These are phyloP conservation scores for Lasioglossum marginatum DNA, from an alignment of 2,888 invertebrate species.

Conservation along the genomic window DNA sequence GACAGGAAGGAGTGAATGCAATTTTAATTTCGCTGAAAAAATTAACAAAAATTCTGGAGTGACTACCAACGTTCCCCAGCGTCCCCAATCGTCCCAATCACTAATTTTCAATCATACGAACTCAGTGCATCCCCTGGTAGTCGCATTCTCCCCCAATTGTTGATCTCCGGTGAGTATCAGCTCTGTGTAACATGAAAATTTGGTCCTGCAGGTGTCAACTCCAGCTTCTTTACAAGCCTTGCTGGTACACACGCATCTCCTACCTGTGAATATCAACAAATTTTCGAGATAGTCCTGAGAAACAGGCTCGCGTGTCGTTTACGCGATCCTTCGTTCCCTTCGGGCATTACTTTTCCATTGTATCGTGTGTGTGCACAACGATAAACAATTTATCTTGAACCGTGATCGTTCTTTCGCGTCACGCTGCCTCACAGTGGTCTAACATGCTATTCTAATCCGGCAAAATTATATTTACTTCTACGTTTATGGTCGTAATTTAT, in stretches of 20 bases:
- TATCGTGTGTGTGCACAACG: not conserved
- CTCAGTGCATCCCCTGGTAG: conserved; percentile 78
- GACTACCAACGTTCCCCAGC: not conserved
- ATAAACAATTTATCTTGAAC: not conserved
- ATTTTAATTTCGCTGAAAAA: too few species aligned
- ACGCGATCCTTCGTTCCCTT: not conserved
- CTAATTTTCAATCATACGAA: conserved; percentile 60
- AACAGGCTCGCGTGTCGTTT: not conserved
- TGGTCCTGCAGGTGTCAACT: conserved; percentile 75
- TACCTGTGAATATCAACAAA: conserved; percentile 56
- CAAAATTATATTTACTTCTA: not conserved
- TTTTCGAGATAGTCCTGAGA: not conserved
- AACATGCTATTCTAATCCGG: not conserved
- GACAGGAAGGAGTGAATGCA: too few species aligned
- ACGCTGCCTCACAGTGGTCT: not conserved
- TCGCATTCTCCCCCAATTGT: conserved; percentile 60
- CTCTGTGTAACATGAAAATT: conserved; percentile 78
- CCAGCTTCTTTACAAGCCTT: conserved; percentile 76
- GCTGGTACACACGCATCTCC: conserved; percentile 78
- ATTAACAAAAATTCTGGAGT: not conserved
- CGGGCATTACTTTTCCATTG: not conserved
- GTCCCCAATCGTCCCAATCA: not conserved
- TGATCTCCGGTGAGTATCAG: conserved; percentile 68
- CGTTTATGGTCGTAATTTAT: not conserved
- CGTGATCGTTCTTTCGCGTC: not conserved